Conservation (phyloP, 2,888 invertebrate species). For the Onthophagus sagittarius region DNA sequence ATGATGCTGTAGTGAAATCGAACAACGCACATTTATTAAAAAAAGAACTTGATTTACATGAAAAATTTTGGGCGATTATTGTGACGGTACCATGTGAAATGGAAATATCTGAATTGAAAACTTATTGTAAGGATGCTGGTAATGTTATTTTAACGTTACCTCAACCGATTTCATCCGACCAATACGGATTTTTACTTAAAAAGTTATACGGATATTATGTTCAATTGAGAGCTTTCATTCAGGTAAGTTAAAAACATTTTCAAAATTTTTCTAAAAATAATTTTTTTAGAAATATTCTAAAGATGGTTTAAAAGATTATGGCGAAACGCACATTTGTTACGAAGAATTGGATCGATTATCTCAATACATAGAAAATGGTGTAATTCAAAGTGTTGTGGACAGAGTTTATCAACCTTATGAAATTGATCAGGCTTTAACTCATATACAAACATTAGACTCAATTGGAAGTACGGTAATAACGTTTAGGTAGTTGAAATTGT, state of each 20-base stretch:
- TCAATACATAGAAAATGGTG: slow-evolving; percentile 53
- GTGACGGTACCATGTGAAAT: slow-evolving; percentile 37
- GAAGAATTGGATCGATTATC: slow-evolving; percentile 41
- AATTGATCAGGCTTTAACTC: slow-evolving; percentile 43
- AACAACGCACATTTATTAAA: slow-evolving; percentile 25
- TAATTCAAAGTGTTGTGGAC: slow-evolving; percentile 57
- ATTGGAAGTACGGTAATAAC: slow-evolving; percentile 47
- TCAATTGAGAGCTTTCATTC: slow-evolving; percentile 44
- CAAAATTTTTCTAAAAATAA: neutral
- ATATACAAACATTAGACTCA: slow-evolving; percentile 42
- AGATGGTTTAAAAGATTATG: slow-evolving; percentile 40
- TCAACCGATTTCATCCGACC: slow-evolving; percentile 51
- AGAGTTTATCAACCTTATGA: slow-evolving; percentile 48
- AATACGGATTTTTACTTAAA: slow-evolving; percentile 50
- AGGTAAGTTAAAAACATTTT: slow-evolving; percentile 40
- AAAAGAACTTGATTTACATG: slow-evolving; percentile 40
- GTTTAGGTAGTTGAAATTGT: slow-evolving; percentile 37
- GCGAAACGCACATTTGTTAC: slow-evolving; percentile 45
- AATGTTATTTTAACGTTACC: slow-evolving; percentile 50
- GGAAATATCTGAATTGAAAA: slow-evolving; percentile 31
- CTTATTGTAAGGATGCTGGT: slow-evolving; percentile 35
- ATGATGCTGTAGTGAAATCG: slow-evolving; percentile 29
- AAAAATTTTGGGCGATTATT: slow-evolving; percentile 42
- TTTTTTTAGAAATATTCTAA: slow-evolving; percentile 16
- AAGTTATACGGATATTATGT: slow-evolving; percentile 51